A percentile compares a stretch with the other conserved stretches of the same genome.
phyloP scores from a whole-genome alignment of 2,113 vertebrate species.

The Paratilapia polleni region DNA sequence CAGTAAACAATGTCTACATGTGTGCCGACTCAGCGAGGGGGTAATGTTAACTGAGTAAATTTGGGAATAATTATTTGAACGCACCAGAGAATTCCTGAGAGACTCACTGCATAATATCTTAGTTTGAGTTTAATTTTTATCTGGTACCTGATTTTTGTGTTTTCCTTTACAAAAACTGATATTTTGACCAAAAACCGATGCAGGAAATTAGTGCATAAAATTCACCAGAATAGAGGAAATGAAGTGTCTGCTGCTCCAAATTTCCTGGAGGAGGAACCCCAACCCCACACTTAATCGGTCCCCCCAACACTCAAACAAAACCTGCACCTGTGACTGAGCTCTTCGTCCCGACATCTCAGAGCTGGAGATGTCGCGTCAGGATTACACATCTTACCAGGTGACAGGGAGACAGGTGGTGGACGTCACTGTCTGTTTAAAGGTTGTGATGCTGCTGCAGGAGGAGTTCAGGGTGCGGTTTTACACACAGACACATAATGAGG shows the following conservation, averaged over 20 bases:
- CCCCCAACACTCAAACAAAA: background rate
- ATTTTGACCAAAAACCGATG: background rate
- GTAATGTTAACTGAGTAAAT: no score
- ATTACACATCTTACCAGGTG: background rate
- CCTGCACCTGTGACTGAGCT: background rate
- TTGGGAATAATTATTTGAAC: no score
- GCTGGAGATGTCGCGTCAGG: no score
- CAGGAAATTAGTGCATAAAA: background rate
- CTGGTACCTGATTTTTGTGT: no score
- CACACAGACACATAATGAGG: no score
- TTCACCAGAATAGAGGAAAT: background rate
- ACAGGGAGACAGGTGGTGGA: background rate
- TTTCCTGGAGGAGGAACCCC: background rate
- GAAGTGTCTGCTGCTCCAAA: background rate
- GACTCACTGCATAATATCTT: no score
- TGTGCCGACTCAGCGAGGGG: no score
- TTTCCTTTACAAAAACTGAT: background rate
- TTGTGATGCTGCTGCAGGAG: background rate
- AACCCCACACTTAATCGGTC: background rate
- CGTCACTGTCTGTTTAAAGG: background rate
- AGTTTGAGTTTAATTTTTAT: no score
- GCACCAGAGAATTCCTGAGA: no score
- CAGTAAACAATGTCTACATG: no score
- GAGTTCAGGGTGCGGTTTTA: background rate
- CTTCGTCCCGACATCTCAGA: no score